Evolutionary conservation across 2,888 invertebrate species (phyloP).

Genomic region (Caenorhabditis drosophilae): DNA sequence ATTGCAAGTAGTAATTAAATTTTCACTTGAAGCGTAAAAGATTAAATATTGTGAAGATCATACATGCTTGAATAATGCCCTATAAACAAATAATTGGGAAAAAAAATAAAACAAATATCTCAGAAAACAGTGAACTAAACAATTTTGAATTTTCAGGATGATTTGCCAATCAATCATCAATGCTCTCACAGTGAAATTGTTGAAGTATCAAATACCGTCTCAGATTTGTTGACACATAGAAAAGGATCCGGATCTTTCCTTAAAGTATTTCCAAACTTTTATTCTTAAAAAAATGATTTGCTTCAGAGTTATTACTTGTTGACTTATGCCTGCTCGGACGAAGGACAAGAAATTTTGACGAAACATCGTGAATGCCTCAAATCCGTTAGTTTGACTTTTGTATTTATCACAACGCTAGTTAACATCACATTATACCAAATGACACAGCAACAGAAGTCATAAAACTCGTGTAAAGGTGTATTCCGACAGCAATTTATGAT

Average conservation of each 20-base stretch:
- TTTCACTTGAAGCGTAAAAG: slow-evolving; percentile 5
- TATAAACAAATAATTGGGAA: background rate
- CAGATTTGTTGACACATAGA: slow-evolving; percentile 65
- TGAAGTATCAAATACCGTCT: slow-evolving; percentile 52
- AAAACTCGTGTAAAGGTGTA: background rate
- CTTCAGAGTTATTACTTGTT: slow-evolving; percentile 66
- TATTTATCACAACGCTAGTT: too few species aligned
- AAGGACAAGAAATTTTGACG: slow-evolving; percentile 64
- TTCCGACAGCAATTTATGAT: slow-evolving; percentile 4
- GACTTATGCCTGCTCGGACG: slow-evolving; percentile 65
- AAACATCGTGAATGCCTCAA: slow-evolving; percentile 63
- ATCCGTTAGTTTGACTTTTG: slow-evolving; percentile 22
- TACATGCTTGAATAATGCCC: background rate
- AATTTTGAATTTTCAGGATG: slow-evolving; percentile 54
- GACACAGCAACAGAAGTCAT: too few species aligned
- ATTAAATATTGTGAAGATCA: background rate
- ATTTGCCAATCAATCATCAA: slow-evolving; percentile 58
- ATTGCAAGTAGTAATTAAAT: background rate
- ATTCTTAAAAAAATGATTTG: background rate
- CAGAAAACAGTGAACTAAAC: background rate
- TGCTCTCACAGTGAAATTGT: slow-evolving; percentile 66
- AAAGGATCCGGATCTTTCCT: slow-evolving; percentile 67
- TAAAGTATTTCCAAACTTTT: slow-evolving; percentile 22
- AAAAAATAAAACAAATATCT: background rate
- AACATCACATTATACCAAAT: too few species aligned